Evolutionary conservation across 2,113 vertebrate genomes (phyloP).

Genomic region (Spilogale gracilis): DNA sequence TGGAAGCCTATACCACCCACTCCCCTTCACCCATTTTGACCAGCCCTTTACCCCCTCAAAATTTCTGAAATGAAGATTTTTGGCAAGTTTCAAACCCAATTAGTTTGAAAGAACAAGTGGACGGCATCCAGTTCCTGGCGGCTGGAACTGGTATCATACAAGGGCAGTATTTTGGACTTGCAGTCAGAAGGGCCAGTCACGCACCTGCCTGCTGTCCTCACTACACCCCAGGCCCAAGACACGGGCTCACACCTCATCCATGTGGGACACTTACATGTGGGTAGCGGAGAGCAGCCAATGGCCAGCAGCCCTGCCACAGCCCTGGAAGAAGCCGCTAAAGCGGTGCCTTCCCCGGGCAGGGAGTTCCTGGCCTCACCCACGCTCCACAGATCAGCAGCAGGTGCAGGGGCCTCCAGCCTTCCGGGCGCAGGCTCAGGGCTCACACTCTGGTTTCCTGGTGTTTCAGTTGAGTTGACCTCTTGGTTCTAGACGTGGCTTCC

Average conservation of each 20-base stretch:
- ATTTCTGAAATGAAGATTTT: background rate
- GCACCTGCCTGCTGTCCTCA: slow-evolving; percentile 92
- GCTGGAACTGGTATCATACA: background rate
- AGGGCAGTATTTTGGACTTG: slow-evolving; percentile 36
- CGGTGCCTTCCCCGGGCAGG: slow-evolving; percentile 89
- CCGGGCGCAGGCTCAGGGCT: slow-evolving; percentile 76
- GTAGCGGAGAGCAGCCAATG: slow-evolving; percentile 88
- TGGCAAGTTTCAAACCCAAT: background rate
- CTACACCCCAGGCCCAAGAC: slow-evolving; percentile 88
- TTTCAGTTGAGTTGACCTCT: slow-evolving; percentile 88
- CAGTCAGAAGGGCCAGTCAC: slow-evolving; percentile 91
- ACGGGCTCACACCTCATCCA: slow-evolving; percentile 92
- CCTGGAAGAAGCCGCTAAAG: slow-evolving; percentile 88
- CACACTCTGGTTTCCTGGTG: slow-evolving; percentile 88
- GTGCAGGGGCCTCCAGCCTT: slow-evolving; percentile 91
- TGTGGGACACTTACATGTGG: slow-evolving; percentile 88
- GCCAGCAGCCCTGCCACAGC: slow-evolving; percentile 87
- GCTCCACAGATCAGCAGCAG: slow-evolving; percentile 84
- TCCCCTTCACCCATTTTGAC: background rate
- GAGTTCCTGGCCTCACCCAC: slow-evolving; percentile 89
- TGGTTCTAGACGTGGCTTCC: slow-evolving; percentile 87
- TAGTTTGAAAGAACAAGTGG: background rate
- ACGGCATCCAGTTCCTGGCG: background rate
- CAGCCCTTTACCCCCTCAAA: background rate
- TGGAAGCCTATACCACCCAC: background rate